These are phyloP conservation scores for Agonopterix subpropinquella DNA, from an alignment of 2,888 invertebrate species.

Conservation along the genomic window DNA sequence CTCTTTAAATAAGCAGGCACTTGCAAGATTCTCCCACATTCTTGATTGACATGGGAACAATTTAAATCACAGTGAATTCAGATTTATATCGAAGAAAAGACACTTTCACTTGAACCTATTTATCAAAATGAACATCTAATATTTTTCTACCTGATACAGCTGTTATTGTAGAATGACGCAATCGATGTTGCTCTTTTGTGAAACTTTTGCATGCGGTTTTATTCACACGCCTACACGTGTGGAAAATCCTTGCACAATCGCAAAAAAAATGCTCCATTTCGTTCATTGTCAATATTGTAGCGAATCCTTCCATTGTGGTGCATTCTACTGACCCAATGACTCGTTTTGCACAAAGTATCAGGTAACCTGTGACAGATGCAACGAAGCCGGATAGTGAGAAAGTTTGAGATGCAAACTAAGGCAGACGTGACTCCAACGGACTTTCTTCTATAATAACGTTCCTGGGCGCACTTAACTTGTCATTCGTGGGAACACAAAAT, in stretches of 20 bases:
- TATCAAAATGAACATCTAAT: constrained; percentile 15
- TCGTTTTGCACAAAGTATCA: constrained; percentile 55
- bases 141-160: constrained; percentile 27
- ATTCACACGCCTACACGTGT: constrained; percentile 67
- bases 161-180: constrained; percentile 32
- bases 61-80: constrained; percentile 3
- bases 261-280: constrained; percentile 17
- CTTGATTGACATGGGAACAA: constrained; percentile 40
- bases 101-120: constrained; percentile 15
- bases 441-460: constrained; percentile 62
- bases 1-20: neutral
- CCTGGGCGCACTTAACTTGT: constrained; percentile 55
- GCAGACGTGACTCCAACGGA: constrained; percentile 64
- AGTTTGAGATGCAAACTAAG: constrained; percentile 64
- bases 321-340: constrained; percentile 53
- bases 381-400: constrained; percentile 55
- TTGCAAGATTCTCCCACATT: constrained; percentile 30
- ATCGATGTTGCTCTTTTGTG: constrained; percentile 37
- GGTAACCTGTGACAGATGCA: constrained; percentile 60
- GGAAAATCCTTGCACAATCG: constrained; percentile 33
- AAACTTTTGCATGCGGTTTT: constrained; percentile 21
- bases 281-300: constrained; percentile 17
- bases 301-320: constrained; percentile 25
- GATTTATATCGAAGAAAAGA: neutral
- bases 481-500: constrained; percentile 66